phyloP scores from a whole-genome alignment of 2,888 invertebrate species.

The Hirtodrosophila trivittata region DNA sequence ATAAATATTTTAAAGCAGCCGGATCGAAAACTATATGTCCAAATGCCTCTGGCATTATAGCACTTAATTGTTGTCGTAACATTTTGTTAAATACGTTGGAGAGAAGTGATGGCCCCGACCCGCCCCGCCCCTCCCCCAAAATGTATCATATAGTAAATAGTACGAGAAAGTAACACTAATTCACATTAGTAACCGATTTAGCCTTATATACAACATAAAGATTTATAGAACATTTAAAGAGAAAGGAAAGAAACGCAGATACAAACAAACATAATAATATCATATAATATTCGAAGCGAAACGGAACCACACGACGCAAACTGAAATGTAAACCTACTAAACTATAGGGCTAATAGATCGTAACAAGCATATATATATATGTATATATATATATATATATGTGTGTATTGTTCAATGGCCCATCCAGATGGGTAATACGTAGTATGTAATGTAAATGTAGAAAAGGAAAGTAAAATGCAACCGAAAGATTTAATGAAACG shows the following conservation, averaged over 20 bases:
- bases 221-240: background rate
- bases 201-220: constrained; percentile 41
- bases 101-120: background rate
- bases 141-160: constrained; percentile 39
- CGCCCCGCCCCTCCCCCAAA: background rate
- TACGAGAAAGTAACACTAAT: constrained; percentile 5
- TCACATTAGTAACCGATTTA: constrained; percentile 44
- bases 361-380: background rate
- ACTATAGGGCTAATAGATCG: background rate
- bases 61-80: constrained; percentile 45
- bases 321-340: constrained; percentile 1
- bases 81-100: constrained; percentile 41
- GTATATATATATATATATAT: constrained; percentile 2
- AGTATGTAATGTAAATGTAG: constrained; percentile 27
- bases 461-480: constrained; percentile 4
- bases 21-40: constrained; percentile 17
- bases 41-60: constrained; percentile 42
- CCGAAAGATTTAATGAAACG: constrained; percentile 8
- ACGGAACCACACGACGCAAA: background rate
- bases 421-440: constrained; percentile 37
- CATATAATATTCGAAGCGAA: background rate
- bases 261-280: too few relatives aligned
- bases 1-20: background rate
- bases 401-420: constrained; percentile 15
- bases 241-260: background rate